Base-by-base conservation (phyloP, 30 jellyfish, hydroid and myxozoan genomes). In the Pelagia noctiluca region DNA sequence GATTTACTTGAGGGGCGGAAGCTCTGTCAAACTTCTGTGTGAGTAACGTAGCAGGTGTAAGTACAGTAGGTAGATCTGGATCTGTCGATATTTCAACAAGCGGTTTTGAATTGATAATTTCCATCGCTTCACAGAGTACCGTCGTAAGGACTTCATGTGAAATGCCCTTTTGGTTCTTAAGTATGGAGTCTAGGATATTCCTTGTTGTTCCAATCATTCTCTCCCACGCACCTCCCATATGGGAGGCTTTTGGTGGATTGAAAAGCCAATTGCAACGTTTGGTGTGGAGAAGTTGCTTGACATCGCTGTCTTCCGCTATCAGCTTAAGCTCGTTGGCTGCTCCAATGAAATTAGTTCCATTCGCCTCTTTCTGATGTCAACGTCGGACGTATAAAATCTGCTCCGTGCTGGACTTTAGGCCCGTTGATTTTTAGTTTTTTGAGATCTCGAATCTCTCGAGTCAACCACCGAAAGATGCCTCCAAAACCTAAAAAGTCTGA, bases 191-290 rank as follows among this genome's bases (percentile, higher is more conserved):
- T 19, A 82, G 64, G 50, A 68, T 65, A 54, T 53, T 82, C 75
- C 84, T 82, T 28, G 77, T 36, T 22, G 31, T 42, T 26, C 86
- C 62, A 32, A 82, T 82, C 71, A 65, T 34, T 29, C 86, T 85
- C 35, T 65, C 92, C 92, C 92, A 82, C 25, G 52, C 47, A 10
- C 86, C 92, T 25, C 92, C 92, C 87, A 67, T 65, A 35, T 82
- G 92, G 23, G 60, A 28, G 54, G 92, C 86, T n/a, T 28, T 32
- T 2, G 92, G 92, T 19, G 86, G 86, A 70, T 82, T 82, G 86
- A 82, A 68, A 30, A 25, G 35, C 92, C 85, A 82, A 35, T 32
- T 62, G 19, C 71, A 61, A 24, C 86, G n/a, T 28, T 38, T 46
- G 47, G 42, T 50, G 37, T 42, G 87, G 18, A 82, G 89, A 24